Conservation (phyloP, 37 sponge, comb jelly and placozoan genomes). For the Cladorhizidae sp. region DNA sequence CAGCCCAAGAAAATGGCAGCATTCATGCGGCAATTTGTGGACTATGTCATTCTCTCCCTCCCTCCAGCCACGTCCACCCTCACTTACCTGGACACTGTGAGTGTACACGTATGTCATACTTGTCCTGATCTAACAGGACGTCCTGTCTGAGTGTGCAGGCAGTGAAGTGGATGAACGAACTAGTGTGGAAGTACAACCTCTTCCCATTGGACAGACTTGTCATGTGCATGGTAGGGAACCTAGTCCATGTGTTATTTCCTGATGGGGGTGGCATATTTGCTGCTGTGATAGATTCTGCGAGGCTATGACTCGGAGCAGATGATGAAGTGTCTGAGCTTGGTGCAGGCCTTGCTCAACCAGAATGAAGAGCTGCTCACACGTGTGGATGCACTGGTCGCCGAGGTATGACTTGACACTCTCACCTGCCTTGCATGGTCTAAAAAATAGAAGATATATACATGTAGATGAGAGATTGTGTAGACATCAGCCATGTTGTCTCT, state of each 20-base stretch:
- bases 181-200: slow-evolving; percentile 86
- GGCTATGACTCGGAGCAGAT: slow-evolving; percentile 52
- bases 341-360: slow-evolving; percentile 51
- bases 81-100: slow-evolving; percentile 30
- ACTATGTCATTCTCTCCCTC: slow-evolving; percentile 56
- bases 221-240: slow-evolving; percentile 72
- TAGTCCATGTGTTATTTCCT: not conserved
- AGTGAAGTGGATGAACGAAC: slow-evolving; percentile 39
- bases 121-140: not conserved
- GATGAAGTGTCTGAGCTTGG: slow-evolving; percentile 43
- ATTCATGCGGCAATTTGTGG: slow-evolving; percentile 33
- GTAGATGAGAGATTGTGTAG: too few species aligned
- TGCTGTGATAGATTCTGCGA: slow-evolving; percentile 23
- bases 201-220: slow-evolving; percentile 76
- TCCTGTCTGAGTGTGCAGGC: slow-evolving; percentile 30
- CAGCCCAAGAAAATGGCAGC: slow-evolving; percentile 62
- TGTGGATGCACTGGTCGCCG: slow-evolving; percentile 48
- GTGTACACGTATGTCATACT: too few species aligned
- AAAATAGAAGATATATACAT: too few species aligned
- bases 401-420: slow-evolving; percentile 13
- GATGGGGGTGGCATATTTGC: not conserved
- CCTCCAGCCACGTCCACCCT: slow-evolving; percentile 19
- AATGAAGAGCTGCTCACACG: slow-evolving; percentile 48
- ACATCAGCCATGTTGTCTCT: too few species aligned
- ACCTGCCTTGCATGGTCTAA: too few species aligned